A percentile compares a stretch with the other conserved stretches of the same genome.
phyloP scores from a whole-genome alignment of 2,888 invertebrate genomes.

The Eupeodes luniger region DNA sequence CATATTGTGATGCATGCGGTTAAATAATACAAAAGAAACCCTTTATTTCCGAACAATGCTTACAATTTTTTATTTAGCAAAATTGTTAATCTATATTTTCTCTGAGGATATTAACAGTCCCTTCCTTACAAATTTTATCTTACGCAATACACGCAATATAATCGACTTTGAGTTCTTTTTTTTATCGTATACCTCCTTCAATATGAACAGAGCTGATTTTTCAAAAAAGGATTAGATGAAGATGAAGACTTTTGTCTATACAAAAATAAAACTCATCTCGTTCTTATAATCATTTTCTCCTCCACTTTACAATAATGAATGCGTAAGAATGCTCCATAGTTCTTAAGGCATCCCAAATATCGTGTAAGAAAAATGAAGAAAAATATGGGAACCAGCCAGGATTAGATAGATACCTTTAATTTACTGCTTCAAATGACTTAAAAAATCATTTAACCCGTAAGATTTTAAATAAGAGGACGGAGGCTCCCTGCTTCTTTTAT shows the following conservation, averaged over 20 bases:
- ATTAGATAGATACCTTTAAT: conserved; percentile 73
- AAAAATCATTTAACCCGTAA: conserved; percentile 68
- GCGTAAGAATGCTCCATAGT: conserved; percentile 57
- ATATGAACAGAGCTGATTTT: conserved; percentile 26
- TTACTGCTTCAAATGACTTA: conserved; percentile 70
- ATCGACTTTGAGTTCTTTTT: conserved; percentile 39
- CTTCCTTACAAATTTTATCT: conserved; percentile 39
- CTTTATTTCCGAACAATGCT: conserved; percentile 58
- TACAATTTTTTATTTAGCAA: conserved; percentile 36
- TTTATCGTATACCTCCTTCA: conserved; percentile 56
- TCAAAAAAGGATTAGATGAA: conserved; percentile 63
- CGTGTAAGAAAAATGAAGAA: conserved; percentile 7
- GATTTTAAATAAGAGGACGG: conserved; percentile 29
- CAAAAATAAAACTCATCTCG: conserved; percentile 23
- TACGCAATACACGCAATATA: conserved; percentile 49
- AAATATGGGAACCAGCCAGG: conserved; percentile 71
- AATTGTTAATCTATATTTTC: conserved; percentile 56
- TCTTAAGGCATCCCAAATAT: conserved; percentile 6
- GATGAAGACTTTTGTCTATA: background rate
- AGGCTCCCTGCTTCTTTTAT: conserved; percentile 36
- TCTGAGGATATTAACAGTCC: conserved; percentile 56
- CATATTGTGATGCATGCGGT: conserved; percentile 51
- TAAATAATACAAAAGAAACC: conserved; percentile 52
- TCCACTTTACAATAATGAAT: conserved; percentile 54
- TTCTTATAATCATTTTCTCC: conserved; percentile 24